Conservation (phyloP, 2,113 vertebrate genomes). For the Psammodynastes pulverulentus region DNA sequence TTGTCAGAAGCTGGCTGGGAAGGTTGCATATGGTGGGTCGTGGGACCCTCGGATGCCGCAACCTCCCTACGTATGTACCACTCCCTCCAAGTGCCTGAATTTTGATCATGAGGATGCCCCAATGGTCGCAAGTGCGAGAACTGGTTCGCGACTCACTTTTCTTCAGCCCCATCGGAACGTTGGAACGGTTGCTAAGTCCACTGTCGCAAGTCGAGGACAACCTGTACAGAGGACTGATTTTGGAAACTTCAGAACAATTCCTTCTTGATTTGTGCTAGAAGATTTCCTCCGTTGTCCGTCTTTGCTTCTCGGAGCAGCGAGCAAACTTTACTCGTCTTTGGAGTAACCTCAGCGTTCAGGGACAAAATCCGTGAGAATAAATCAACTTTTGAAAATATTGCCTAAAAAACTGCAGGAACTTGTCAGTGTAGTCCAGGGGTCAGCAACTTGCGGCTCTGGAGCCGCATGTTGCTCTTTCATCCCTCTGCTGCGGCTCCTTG, state of each 20-base stretch:
- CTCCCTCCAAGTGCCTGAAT: no score
- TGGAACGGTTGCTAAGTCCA: neutral
- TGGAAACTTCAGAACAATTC: constrained; percentile 34
- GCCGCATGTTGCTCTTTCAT: no score
- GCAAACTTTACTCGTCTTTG: constrained; percentile 16
- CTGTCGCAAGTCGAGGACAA: neutral
- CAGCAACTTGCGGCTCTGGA: no score
- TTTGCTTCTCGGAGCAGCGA: neutral
- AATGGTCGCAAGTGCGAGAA: no score
- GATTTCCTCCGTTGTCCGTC: constrained; percentile 3
- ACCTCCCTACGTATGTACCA: no score
- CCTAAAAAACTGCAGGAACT: neutral
- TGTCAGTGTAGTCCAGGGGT: neutral
- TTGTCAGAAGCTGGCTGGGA: neutral
- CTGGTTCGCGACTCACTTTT: neutral
- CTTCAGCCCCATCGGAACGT: no score
- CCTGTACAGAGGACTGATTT: neutral
- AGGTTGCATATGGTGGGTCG: neutral
- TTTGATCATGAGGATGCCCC: no score
- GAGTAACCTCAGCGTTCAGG: neutral
- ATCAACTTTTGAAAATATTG: neutral
- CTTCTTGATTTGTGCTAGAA: constrained; percentile 18
- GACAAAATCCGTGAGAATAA: neutral
- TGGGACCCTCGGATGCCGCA: no score
- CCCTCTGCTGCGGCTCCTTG: no score